These are phyloP conservation scores for Dolichotis patagonum DNA, from an alignment of 2,113 vertebrate species.

Conservation along the genomic window DNA sequence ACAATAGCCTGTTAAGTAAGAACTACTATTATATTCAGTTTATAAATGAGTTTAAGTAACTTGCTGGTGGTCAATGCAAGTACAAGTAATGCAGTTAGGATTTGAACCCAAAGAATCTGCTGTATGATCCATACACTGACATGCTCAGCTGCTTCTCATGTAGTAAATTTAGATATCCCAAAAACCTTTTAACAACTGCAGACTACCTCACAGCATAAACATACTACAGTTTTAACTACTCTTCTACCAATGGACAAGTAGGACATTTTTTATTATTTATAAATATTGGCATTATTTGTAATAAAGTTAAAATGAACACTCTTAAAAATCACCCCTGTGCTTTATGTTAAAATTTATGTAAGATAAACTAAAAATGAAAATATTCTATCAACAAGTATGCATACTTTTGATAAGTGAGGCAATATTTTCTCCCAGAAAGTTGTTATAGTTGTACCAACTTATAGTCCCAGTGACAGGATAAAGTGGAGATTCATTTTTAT, in stretches of 20 bases:
- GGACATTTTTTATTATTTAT: slow-evolving; percentile 20
- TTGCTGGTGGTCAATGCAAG: neutral
- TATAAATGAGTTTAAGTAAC: slow-evolving; percentile 47
- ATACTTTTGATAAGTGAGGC: slow-evolving; percentile 13
- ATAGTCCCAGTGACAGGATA: slow-evolving; percentile 19
- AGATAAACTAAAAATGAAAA: slow-evolving; percentile 49
- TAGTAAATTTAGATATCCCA: slow-evolving; percentile 34
- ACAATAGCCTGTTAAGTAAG: neutral
- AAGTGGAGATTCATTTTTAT: slow-evolving; percentile 45
- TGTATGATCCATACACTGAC: neutral
- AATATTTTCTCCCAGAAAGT: slow-evolving; percentile 18
- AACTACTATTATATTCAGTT: slow-evolving; percentile 17
- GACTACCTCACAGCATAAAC: neutral
- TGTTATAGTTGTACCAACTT: slow-evolving; percentile 22
- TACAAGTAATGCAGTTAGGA: neutral
- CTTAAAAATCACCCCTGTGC: slow-evolving; percentile 6
- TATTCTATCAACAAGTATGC: slow-evolving; percentile 17
- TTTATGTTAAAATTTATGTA: slow-evolving; percentile 56
- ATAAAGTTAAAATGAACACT: slow-evolving; percentile 43
- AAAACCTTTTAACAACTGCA: slow-evolving; percentile 48
- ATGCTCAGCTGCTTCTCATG: neutral
- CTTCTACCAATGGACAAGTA: slow-evolving; percentile 38
- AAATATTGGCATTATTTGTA: slow-evolving; percentile 49
- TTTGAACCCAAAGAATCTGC: slow-evolving; percentile 26
- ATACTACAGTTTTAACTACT: slow-evolving; percentile 54